A percentile compares a stretch with the other conserved stretches of the same genome.
Conservation (phyloP, 2,888 invertebrate species). For the Gibbula magus region DNA sequence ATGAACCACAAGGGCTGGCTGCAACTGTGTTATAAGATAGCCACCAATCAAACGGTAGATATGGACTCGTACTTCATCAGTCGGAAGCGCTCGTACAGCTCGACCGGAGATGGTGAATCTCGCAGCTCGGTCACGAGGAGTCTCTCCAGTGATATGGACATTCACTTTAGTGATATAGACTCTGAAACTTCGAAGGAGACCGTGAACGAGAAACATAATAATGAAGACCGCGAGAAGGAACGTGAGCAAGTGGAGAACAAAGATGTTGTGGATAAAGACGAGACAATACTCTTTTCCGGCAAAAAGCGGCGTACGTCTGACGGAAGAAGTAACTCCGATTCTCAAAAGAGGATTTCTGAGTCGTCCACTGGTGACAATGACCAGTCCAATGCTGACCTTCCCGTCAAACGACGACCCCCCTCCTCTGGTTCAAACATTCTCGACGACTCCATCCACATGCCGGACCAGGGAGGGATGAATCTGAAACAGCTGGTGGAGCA, state of each 20-base stretch:
- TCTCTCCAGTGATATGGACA: slow-evolving; percentile 60
- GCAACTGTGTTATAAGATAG: slow-evolving; percentile 75
- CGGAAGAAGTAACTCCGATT: slow-evolving; percentile 30
- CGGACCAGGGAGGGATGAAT: slow-evolving; percentile 76
- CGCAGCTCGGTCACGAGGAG: slow-evolving; percentile 44
- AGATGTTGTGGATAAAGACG: slow-evolving; percentile 45
- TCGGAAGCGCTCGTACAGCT: slow-evolving; percentile 39
- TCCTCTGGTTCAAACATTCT: slow-evolving; percentile 56
- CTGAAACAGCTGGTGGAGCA: slow-evolving; percentile 86
- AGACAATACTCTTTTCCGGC: slow-evolving; percentile 25
- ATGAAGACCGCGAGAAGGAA: slow-evolving; percentile 78
- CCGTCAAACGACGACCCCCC: slow-evolving; percentile 62
- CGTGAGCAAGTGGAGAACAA: slow-evolving; percentile 62
- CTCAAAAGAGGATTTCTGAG: slow-evolving; percentile 42
- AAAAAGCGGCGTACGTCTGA: slow-evolving; percentile 30
- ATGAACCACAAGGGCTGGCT: slow-evolving; percentile 94
- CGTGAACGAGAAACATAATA: slow-evolving; percentile 80
- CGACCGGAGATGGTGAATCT: slow-evolving; percentile 27
- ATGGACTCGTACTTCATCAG: slow-evolving; percentile 60
- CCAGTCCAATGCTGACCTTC: slow-evolving; percentile 47
- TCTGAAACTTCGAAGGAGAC: slow-evolving; percentile 69
- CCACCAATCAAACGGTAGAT: slow-evolving; percentile 53
- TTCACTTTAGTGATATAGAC: slow-evolving; percentile 65
- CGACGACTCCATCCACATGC: slow-evolving; percentile 68
- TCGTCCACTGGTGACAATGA: slow-evolving; percentile 24